A percentile compares a stretch with the other conserved stretches of the same genome.
Conservation (phyloP, 1,140 invertebrate species). For the Thalassaphorura encarpata region DNA sequence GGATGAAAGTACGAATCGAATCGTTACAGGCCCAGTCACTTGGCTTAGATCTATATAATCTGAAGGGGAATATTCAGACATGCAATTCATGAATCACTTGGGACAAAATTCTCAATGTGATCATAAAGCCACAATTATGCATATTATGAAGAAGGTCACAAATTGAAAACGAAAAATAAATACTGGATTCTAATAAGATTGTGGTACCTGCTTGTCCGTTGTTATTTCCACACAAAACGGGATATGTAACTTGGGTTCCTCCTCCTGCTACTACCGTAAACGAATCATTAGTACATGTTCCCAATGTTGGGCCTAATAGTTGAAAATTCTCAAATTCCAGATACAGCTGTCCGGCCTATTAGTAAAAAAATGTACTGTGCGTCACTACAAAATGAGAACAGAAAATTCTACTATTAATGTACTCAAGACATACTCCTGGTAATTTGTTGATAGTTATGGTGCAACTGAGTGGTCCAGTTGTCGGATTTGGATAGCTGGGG, state of each 20-base stretch:
- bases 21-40: conserved; percentile 2
- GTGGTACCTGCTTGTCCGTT: conserved; percentile 14
- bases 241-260: conserved; percentile 1
- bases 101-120: background rate
- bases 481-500: conserved; percentile 64
- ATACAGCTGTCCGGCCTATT: conserved; percentile 24
- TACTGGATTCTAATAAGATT: background rate
- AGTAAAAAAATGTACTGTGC: background rate
- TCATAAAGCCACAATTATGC: too few relatives aligned
- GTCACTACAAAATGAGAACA: background rate
- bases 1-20: conserved; percentile 1
- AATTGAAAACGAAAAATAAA: background rate
- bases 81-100: background rate
- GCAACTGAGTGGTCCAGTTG: conserved; percentile 48
- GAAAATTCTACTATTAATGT: too few relatives aligned
- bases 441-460: conserved; percentile 57
- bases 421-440: conserved; percentile 35
- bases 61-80: background rate
- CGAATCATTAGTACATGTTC: conserved; percentile 24
- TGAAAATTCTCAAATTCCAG: conserved; percentile 22
- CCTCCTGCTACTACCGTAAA: conserved; percentile 15
- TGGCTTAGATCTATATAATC: conserved; percentile 1
- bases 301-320: conserved; percentile 16
- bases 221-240: conserved; percentile 26
- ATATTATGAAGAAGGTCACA: too few relatives aligned